These are phyloP conservation scores for Sylvia borin DNA, from an alignment of 2,797 vertebrate genomes.

Conservation along the genomic window DNA sequence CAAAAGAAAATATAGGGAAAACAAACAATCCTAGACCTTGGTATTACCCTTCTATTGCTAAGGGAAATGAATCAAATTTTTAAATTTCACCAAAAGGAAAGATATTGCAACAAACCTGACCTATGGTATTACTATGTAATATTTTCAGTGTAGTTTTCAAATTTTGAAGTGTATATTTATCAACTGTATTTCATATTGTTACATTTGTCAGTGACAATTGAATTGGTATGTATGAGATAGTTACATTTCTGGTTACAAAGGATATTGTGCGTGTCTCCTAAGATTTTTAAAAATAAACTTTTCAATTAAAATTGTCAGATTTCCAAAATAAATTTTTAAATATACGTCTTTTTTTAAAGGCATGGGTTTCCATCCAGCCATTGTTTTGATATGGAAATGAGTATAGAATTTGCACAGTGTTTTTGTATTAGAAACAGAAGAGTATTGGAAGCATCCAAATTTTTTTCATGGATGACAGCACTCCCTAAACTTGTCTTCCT, in stretches of 20 bases:
- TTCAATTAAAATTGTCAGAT: background rate
- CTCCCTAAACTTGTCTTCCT: background rate
- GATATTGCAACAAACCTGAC: background rate
- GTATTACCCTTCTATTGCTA: background rate
- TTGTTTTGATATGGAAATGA: background rate
- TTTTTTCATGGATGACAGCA: background rate
- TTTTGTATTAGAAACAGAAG: background rate
- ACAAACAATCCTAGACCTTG: background rate
- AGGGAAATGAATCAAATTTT: background rate
- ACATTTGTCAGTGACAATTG: background rate
- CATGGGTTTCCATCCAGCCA: background rate
- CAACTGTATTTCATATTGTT: background rate
- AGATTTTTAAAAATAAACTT: background rate
- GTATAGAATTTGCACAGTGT: background rate
- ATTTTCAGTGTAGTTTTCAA: background rate
- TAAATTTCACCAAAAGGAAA: background rate
- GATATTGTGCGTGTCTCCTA: background rate
- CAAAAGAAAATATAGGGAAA: background rate
- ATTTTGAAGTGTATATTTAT: background rate
- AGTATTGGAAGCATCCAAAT: background rate
- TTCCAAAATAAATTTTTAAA: background rate
- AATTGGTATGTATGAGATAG: background rate
- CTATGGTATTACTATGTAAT: background rate
- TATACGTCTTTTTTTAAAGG: background rate
- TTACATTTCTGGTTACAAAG: background rate